Conservation (phyloP, 2,113 vertebrate species). For the Ailuropoda melanoleuca region DNA sequence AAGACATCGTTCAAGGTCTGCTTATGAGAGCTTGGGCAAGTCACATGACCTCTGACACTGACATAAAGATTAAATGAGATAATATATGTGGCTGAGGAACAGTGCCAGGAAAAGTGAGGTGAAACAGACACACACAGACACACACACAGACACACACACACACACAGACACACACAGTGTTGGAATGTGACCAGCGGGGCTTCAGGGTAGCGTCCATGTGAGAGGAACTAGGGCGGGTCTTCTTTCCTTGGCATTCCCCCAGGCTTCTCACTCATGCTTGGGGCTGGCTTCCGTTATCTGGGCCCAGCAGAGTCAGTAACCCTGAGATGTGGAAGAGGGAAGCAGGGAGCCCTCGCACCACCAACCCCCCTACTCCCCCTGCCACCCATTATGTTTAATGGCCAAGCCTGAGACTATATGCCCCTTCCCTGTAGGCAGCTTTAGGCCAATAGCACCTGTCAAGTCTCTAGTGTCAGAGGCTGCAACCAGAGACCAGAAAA, state of each 20-base stretch:
- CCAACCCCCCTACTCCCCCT: not conserved
- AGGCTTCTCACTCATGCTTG: not conserved
- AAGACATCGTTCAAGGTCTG: not conserved
- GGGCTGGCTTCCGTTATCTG: not conserved
- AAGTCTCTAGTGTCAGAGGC: constrained; percentile 17
- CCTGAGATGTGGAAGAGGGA: not conserved
- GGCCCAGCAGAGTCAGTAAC: not conserved
- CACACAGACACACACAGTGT: not conserved
- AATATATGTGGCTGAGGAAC: not conserved
- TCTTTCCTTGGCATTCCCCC: not conserved
- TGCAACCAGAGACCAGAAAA: constrained; percentile 26
- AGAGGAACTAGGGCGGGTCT: not conserved
- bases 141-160: not conserved
- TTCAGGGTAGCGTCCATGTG: not conserved
- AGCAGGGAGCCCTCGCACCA: not conserved
- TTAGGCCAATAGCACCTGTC: not conserved
- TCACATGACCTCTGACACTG: not conserved
- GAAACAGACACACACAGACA: not conserved
- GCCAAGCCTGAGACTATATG: not conserved
- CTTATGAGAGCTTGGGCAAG: not conserved
- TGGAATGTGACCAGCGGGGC: not conserved
- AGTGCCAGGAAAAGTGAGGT: not conserved
- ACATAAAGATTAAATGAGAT: constrained; percentile 30
- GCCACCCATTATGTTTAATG: not conserved
- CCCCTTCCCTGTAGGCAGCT: not conserved